Percentiles rank a stretch among this genome's conserved stretches.
phyloP scores from a whole-genome alignment of 2,113 vertebrate genomes.

The Orcinus orca region DNA sequence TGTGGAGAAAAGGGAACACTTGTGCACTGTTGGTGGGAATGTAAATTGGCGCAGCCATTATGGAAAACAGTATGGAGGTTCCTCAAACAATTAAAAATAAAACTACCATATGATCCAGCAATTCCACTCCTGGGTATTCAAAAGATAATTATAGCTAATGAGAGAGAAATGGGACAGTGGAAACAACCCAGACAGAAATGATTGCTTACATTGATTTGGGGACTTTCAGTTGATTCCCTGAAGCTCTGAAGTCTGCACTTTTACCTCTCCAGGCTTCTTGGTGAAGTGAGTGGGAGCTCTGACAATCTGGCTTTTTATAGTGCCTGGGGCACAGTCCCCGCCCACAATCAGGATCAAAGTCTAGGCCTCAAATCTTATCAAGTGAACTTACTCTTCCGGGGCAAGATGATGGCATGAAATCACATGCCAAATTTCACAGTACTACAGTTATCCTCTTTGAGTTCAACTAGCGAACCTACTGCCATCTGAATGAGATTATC shows the following conservation, averaged over 20 bases:
- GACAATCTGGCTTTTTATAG: neutral
- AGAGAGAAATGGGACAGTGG: neutral
- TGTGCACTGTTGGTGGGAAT: neutral
- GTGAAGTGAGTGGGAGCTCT: neutral
- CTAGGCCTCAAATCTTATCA: neutral
- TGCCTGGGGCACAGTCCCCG: neutral
- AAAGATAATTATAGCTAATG: neutral
- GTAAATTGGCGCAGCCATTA: neutral
- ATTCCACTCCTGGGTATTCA: neutral
- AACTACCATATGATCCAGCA: no score
- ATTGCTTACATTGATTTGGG: neutral
- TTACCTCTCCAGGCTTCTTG: neutral
- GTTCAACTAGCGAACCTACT: neutral
- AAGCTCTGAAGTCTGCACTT: fast-evolving
- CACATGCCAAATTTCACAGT: neutral
- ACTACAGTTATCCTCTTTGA: neutral
- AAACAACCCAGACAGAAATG: neutral
- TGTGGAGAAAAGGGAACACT: neutral
- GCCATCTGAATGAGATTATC: neutral
- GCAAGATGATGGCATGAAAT: neutral
- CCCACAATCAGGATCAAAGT: neutral
- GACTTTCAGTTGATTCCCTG: neutral
- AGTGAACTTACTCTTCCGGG: neutral
- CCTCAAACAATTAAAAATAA: neutral
- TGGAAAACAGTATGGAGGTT: neutral